Conservation (phyloP, 1,140 invertebrate genomes). For the Drosophila pandora region DNA sequence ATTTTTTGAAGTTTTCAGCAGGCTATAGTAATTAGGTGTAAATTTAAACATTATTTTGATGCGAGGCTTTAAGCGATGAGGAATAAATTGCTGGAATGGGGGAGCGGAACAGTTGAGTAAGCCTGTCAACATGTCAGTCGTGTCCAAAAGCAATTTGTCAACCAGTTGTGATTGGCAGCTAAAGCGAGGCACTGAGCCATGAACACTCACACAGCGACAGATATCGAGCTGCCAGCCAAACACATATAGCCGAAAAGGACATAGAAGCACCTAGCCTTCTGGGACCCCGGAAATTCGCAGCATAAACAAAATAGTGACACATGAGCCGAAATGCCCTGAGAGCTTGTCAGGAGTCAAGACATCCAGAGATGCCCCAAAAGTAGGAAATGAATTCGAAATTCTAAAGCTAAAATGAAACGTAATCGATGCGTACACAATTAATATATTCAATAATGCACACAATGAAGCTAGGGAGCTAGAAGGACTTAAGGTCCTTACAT, state of each 20-base stretch:
- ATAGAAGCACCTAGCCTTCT: constrained; percentile 6
- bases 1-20: too few relatives aligned
- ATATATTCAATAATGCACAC: constrained; percentile 72
- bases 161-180: constrained; percentile 79
- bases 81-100: constrained; percentile 1
- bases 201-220: constrained; percentile 28
- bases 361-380: constrained; percentile 8
- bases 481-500: not conserved
- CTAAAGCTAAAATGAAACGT: constrained; percentile 29
- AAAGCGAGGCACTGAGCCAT: constrained; percentile 56
- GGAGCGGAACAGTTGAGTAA: constrained; percentile 33
- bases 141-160: constrained; percentile 81
- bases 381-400: constrained; percentile 42
- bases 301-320: constrained; percentile 66
- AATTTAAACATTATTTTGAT: constrained; percentile 1
- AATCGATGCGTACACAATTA: constrained; percentile 63
- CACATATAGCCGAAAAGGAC: not conserved
- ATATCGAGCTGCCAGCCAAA: not conserved
- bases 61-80: not conserved
- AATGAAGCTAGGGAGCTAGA: constrained; percentile 40
- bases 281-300: constrained; percentile 52
- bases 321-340: constrained; percentile 35
- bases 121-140: constrained; percentile 70
- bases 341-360: constrained; percentile 40
- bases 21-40: not conserved